Evolutionary conservation across 2,113 vertebrate species (phyloP), one percentile per base, ranked within the genome.

Genomic region (Myocastor coypus): DNA sequence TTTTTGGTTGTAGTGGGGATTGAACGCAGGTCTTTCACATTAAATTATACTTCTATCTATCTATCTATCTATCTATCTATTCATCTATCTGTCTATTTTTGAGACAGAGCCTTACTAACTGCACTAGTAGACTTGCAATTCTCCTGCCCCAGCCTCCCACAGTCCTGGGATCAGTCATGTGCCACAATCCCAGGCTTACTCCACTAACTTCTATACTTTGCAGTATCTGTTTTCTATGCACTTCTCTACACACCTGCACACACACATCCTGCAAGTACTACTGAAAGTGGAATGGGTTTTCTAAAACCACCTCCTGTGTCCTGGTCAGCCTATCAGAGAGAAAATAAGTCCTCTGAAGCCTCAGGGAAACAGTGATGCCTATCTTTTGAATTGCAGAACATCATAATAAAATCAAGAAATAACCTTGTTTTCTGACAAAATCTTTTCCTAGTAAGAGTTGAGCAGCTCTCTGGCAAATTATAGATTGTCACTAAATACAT

Each of bases 351-450:
- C 61, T 82, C 66, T 12, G 61, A 92, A 77, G 50, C 28, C 50
- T 89, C 57, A 68, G 73, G 22, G 87, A 93, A 89, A 89, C 4
- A 28, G 20, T 57, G n/a, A 52, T 28, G 42, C 19, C 30, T 52
- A 66, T 91, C 83, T 34, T 89, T 26, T 61, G 59, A 81, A 55
- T 40, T 94, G 89, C 17, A 92, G 34, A 83, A 68, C 92, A 66
- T 75, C 59, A 81, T 64, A 50, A 63, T 24, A 87, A 89, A 94
- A 42, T 24, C 40, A 94, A 4, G 19, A 55, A 19, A 71, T 28
- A 57, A 64, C 1, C 82, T 81, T 82, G 66, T 68, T 86, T 97
- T 89, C 85, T 63, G 52, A 71, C 78, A 59, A 92, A 84, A 82
- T 77, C 10, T 87, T 85, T 66, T 88, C 50, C 94, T 87, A n/a